These are phyloP conservation scores for Lates calcarifer DNA, from an alignment of 2,113 vertebrate genomes.

Conservation along the genomic window DNA sequence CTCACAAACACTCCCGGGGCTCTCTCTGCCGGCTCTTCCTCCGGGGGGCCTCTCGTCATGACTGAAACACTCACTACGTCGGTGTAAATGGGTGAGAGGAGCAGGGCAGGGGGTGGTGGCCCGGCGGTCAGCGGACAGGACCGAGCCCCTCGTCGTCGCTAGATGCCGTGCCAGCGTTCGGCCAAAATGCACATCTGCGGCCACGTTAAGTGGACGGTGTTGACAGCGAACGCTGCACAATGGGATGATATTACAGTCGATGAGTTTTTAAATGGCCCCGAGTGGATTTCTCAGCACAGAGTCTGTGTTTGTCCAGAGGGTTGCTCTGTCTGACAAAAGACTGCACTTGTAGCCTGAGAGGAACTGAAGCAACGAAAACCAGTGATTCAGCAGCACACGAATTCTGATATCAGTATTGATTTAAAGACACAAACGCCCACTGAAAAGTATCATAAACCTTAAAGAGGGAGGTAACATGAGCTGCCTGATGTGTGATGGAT, in stretches of 20 bases:
- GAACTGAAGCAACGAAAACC: not conserved
- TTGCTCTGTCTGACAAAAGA: conserved; percentile 10
- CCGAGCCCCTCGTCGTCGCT: too few species aligned
- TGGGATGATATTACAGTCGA: conserved; percentile 70
- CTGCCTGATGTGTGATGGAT: too few species aligned
- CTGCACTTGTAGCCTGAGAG: not conserved
- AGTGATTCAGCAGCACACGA: not conserved
- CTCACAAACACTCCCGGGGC: conserved; percentile 47
- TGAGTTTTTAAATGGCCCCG: conserved; percentile 75
- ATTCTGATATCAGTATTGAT: not conserved
- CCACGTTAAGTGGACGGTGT: conserved; percentile 67
- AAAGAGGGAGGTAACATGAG: not conserved
- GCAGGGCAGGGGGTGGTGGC: conserved; percentile 67
- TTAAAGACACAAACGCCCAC: not conserved
- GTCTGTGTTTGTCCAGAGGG: conserved; percentile 37
- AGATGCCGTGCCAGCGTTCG: conserved; percentile 54
- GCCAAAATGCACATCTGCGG: conserved; percentile 54
- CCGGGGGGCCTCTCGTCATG: conserved; percentile 50
- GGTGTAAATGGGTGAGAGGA: conserved; percentile 60
- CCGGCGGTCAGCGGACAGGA: conserved; percentile 51
- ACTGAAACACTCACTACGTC: conserved; percentile 60
- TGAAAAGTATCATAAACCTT: not conserved
- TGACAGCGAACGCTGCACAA: conserved; percentile 69
- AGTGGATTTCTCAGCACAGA: conserved; percentile 59
- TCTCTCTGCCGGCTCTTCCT: conserved; percentile 48